Evolutionary conservation across 2,113 vertebrate species (phyloP).

Genomic region (Ailuropoda melanoleuca): DNA sequence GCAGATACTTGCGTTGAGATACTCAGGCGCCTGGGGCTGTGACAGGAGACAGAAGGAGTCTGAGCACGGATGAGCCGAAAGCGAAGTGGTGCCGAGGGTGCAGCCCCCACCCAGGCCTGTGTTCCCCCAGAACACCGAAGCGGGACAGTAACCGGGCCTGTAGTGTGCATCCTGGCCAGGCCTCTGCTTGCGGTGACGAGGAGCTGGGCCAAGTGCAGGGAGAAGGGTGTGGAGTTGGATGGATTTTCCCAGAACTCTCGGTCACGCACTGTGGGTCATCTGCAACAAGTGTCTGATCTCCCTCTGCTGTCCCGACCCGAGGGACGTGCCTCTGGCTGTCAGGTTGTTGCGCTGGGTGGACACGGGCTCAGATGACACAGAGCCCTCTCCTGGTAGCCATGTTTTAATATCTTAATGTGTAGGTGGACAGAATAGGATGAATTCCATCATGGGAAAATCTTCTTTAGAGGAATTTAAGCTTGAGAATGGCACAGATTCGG

Average conservation of each 20-base stretch:
- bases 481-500: not conserved
- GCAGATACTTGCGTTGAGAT: not conserved
- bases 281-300: not conserved
- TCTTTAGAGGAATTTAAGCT: not conserved
- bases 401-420: not conserved
- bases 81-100: not conserved
- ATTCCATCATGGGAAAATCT: not conserved
- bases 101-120: rapidly evolving
- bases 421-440: not conserved
- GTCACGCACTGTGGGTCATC: not conserved
- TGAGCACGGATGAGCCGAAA: not conserved
- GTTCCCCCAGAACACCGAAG: rapidly evolving
- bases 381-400: not conserved
- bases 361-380: not conserved
- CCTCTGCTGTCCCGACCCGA: not conserved
- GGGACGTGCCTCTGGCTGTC: not conserved
- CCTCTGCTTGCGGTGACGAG: not conserved
- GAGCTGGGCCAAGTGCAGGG: not conserved
- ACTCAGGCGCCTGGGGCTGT: not conserved
- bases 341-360: not conserved
- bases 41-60: not conserved
- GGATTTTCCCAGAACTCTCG: not conserved
- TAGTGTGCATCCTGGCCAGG: rapidly evolving
- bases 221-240: not conserved
- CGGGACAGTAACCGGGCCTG: rapidly evolving